Conservation (phyloP, 2,797 vertebrate species). For the Graptemys geographica region DNA sequence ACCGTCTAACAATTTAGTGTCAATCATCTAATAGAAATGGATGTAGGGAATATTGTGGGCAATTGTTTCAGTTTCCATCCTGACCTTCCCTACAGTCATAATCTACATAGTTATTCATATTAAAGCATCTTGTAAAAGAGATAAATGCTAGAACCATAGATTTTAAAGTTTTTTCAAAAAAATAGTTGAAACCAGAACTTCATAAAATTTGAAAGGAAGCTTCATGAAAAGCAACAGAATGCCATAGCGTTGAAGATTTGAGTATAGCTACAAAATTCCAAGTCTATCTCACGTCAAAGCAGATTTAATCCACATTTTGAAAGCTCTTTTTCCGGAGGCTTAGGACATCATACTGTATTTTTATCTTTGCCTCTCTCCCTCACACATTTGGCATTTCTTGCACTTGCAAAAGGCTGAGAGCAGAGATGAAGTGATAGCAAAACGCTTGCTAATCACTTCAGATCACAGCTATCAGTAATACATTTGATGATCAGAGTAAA, state of each 20-base stretch:
- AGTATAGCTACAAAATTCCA: not conserved
- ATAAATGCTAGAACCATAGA: not conserved
- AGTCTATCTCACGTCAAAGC: not conserved
- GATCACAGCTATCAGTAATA: no score
- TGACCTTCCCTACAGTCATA: conserved; percentile 10
- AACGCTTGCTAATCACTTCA: not conserved
- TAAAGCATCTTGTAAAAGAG: not conserved
- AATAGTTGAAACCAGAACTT: not conserved
- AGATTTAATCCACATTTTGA: not conserved
- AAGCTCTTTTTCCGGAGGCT: not conserved
- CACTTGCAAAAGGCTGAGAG: not conserved
- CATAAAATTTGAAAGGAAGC: not conserved
- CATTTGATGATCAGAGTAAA: not conserved
- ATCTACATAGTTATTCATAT: not conserved
- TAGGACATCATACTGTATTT: not conserved
- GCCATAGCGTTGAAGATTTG: not conserved
- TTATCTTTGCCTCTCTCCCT: not conserved
- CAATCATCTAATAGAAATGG: not conserved
- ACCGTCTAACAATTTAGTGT: not conserved
- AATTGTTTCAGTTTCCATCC: not conserved
- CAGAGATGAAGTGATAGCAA: not conserved
- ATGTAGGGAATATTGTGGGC: not conserved
- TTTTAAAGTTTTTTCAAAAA: not conserved
- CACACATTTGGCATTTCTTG: not conserved
- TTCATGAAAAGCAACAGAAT: not conserved